Evolutionary conservation across 2,113 vertebrate genomes (phyloP).

Genomic region (Ancistrus triradiatus): DNA sequence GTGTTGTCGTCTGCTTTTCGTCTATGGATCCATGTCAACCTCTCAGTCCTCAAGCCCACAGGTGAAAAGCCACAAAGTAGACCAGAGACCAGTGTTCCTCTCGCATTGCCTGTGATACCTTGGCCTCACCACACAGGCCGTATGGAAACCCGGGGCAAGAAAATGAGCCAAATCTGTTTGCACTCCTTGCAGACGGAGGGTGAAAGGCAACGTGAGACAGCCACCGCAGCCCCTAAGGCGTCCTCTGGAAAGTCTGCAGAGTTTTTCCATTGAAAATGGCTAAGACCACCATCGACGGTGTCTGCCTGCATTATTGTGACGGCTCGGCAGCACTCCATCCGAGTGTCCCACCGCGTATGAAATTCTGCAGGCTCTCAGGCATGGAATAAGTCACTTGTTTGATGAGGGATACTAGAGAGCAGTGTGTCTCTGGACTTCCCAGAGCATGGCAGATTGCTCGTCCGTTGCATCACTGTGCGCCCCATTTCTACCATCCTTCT

Average conservation of each 20-base stretch:
- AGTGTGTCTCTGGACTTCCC: conserved; percentile 46
- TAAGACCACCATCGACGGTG: conserved; percentile 35
- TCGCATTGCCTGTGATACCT: conserved; percentile 64
- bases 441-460: conserved; percentile 39
- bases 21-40: conserved; percentile 53
- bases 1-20: conserved; percentile 39
- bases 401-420: conserved; percentile 18
- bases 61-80: conserved; percentile 65
- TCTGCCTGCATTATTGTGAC: conserved; percentile 43
- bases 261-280: conserved; percentile 52
- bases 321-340: not conserved
- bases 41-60: conserved; percentile 56
- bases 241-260: conserved; percentile 55
- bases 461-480: conserved; percentile 51
- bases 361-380: conserved; percentile 34
- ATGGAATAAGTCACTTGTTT: conserved; percentile 37
- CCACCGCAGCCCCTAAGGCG: conserved; percentile 47
- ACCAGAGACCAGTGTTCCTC: conserved; percentile 61
- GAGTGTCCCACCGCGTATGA: conserved; percentile 22
- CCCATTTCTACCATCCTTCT: conserved; percentile 16
- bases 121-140: conserved; percentile 58
- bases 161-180: conserved; percentile 65
- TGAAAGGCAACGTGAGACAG: conserved; percentile 58
- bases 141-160: conserved; percentile 69
- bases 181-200: conserved; percentile 62